Evolutionary conservation across 2,113 vertebrate genomes (phyloP), one percentile per base, ranked within the genome.

Genomic region (Stegastes partitus): DNA sequence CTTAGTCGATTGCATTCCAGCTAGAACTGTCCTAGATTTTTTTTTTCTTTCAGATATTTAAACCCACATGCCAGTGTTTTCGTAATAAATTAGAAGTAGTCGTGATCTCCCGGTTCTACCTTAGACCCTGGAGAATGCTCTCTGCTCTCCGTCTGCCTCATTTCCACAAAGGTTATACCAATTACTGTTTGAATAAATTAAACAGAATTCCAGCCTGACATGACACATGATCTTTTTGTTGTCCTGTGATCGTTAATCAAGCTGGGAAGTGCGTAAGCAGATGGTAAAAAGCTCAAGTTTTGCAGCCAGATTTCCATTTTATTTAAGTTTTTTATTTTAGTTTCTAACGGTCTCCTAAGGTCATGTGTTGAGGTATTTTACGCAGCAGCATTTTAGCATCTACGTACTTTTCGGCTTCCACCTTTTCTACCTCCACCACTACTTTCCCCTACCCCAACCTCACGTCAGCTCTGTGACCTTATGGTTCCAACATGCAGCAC

Each of bases 141-240:
- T n/a, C 42, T 58, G 10, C 56, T 53, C n/a, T 14, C 16, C 4
- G n/a, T 21, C 47, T 16, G 16, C 11, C 23, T 51, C n/a, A 54
- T 61, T 79, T 45, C 44, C 54, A 53, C 9, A 79, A 79, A 73
- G 68, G 77, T 67, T 67, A 73, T 37, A 61, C 62, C 61, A 67
- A 61, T 79, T 79, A 68, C n/a, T 65, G 2, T 26, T 25, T 42
- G 28, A 19, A 19, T 42, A 19, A 37, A 37, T 58, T 37, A 45
- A 37, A 47, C 47, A 37, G 12, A 26, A n/a, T 22, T 47, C 23
- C 16, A 28, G 9, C 21, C 44, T 0, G 28, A 68, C 63, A 28
- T 68, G 56, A 47, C 42, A 49, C 28, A 8, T 49, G 69, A 34
- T 45, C 15, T 73, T 79, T 11, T 59, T 31, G 31, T 53, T 42